Conservation (phyloP, 1,140 invertebrate genomes). For the Archivesica marissinica region DNA sequence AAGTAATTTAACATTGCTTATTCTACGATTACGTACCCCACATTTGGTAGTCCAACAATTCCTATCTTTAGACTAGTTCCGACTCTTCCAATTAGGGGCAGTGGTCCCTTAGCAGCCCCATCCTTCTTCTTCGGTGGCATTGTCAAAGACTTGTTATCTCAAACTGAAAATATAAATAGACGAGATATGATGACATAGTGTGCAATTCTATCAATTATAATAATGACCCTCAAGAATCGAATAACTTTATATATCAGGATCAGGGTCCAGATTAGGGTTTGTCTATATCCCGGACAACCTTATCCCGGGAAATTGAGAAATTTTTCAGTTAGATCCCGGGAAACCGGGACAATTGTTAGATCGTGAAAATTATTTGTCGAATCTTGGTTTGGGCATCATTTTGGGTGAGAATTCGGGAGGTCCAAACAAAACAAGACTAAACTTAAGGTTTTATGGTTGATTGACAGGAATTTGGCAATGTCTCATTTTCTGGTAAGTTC, state of each 20-base stretch:
- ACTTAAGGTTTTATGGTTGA: too few species aligned
- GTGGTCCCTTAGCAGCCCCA: constrained; percentile 90
- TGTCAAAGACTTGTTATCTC: not conserved
- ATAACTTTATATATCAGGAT: not conserved
- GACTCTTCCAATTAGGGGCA: constrained; percentile 96
- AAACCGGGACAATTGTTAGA: too few species aligned
- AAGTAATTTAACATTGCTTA: too few species aligned
- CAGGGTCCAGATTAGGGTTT: not conserved
- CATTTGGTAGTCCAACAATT: constrained; percentile 98
- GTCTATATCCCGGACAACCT: not conserved
- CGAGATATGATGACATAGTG: not conserved
- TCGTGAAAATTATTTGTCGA: too few species aligned
- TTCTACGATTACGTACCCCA: constrained; percentile 91
- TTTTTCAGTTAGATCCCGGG: too few species aligned
- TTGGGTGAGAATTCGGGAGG: not conserved
- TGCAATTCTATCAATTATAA: not conserved
- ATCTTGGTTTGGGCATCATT: too few species aligned
- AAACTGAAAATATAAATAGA: not conserved
- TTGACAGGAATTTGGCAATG: too few species aligned
- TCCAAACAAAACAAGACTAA: not conserved
- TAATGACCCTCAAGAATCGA: not conserved
- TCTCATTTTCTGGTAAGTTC: too few species aligned
- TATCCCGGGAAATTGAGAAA: too few species aligned
- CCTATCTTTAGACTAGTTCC: constrained; percentile 99
- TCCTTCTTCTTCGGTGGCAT: constrained; percentile 88